Percentiles rank a stretch among this genome's conserved stretches.
Evolutionary conservation across 2,888 invertebrate species (phyloP).

Genomic region (Coleophora deauratella): DNA sequence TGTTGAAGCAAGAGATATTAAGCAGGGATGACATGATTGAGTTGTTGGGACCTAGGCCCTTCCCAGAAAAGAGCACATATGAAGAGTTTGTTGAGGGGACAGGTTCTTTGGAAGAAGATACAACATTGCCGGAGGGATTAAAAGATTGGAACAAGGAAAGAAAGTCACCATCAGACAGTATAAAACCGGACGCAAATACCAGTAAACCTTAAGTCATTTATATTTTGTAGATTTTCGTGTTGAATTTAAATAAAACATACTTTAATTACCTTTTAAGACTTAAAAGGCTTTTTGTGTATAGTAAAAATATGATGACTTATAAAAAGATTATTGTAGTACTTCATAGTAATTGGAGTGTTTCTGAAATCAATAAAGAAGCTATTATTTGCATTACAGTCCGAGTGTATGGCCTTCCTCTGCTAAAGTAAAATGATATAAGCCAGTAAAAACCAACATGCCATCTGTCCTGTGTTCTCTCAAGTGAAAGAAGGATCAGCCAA

Average conservation of each 20-base stretch:
- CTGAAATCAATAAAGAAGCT: too few species aligned
- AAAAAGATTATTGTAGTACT: too few species aligned
- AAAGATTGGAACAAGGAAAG: slow-evolving; percentile 94
- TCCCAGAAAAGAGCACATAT: slow-evolving; percentile 98
- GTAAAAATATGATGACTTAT: too few species aligned
- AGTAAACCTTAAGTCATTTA: slow-evolving; percentile 47
- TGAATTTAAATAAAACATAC: slow-evolving; percentile 52
- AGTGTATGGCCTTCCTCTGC: slow-evolving; percentile 2
- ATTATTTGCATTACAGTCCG: too few species aligned
- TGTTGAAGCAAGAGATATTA: slow-evolving; percentile 95
- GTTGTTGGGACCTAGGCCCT: slow-evolving; percentile 93
- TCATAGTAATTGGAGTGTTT: too few species aligned
- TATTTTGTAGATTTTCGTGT: slow-evolving; percentile 30
- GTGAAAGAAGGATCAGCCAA: too few species aligned
- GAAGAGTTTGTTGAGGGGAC: slow-evolving; percentile 99
- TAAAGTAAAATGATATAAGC: too few species aligned
- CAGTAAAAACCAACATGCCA: too few species aligned
- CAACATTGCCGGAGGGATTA: slow-evolving; percentile 93
- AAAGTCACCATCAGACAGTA: slow-evolving; percentile 33
- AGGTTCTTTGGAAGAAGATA: slow-evolving; percentile 98
- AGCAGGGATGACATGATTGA: slow-evolving; percentile 99
- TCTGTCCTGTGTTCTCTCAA: too few species aligned
- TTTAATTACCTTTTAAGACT: slow-evolving; percentile 53
- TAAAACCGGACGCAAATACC: slow-evolving; percentile 29
- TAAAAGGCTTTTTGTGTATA: slow-evolving; percentile 43